A percentile compares a stretch with the other conserved stretches of the same genome.
These are phyloP conservation scores for Argyrosomus regius DNA, from an alignment of 2,797 vertebrate species.

Conservation along the genomic window DNA sequence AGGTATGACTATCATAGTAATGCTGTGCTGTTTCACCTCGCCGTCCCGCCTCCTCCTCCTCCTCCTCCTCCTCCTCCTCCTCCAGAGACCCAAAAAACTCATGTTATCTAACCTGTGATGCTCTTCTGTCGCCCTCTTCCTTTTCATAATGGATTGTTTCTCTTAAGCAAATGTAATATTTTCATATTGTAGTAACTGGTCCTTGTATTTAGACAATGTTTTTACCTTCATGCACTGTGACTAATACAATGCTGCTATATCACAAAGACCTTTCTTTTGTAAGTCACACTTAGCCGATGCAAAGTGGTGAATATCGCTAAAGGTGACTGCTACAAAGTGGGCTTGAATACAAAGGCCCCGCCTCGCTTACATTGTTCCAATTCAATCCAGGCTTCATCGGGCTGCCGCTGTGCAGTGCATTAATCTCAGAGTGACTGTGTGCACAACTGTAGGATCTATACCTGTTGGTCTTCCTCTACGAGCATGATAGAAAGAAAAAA, in stretches of 20 bases:
- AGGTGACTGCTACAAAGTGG: conserved; percentile 49
- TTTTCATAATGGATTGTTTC: conserved; percentile 75
- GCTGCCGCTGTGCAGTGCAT: conserved; percentile 51
- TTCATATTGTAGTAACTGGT: conserved; percentile 82
- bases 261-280: conserved; percentile 69
- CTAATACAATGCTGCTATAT: conserved; percentile 83
- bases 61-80: conserved; percentile 62
- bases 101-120: conserved; percentile 67
- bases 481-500: conserved; percentile 44
- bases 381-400: conserved; percentile 58
- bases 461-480: conserved; percentile 62
- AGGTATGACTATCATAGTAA: conserved; percentile 72
- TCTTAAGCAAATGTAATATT: conserved; percentile 81
- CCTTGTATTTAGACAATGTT: conserved; percentile 74
- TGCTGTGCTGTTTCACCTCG: conserved; percentile 67
- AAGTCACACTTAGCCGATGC: conserved; percentile 50
- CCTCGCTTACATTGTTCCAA: conserved; percentile 38
- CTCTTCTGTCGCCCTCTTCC: conserved; percentile 55
- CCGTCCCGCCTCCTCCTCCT: conserved; percentile 50
- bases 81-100: conserved; percentile 66
- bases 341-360: conserved; percentile 30
- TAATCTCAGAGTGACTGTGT: conserved; percentile 60
- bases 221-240: conserved; percentile 84
- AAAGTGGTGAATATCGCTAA: conserved; percentile 36
- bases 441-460: conserved; percentile 49